A percentile compares a stretch with the other conserved stretches of the same genome.
Conservation (phyloP, 2,797 vertebrate genomes). For the Malacoraja senta region DNA sequence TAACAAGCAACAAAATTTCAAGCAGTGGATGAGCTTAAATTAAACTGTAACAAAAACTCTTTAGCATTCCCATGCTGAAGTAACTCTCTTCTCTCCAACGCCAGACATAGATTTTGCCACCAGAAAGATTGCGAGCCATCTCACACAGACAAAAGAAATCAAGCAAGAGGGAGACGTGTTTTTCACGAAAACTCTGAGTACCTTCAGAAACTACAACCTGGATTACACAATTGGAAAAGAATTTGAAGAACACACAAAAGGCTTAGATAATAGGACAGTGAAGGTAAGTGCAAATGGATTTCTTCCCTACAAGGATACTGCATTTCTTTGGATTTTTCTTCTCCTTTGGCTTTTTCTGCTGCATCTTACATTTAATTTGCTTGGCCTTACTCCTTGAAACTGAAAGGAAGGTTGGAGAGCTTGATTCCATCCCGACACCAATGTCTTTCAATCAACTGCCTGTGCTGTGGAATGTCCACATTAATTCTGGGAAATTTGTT, state of each 20-base stretch:
- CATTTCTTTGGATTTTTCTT: not conserved
- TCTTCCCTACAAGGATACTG: not conserved
- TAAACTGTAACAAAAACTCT: not conserved
- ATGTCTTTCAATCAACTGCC: not conserved
- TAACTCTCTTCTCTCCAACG: conserved; percentile 31
- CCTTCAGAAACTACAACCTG: conserved; percentile 79
- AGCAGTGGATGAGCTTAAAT: not conserved
- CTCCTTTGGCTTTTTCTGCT: not conserved
- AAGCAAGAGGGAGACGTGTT: conserved; percentile 76
- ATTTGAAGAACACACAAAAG: conserved; percentile 80
- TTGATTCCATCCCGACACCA: not conserved
- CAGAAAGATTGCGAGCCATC: conserved; percentile 73
- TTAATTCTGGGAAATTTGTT: not conserved
- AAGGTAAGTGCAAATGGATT: conserved; percentile 56
- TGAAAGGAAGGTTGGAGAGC: not conserved
- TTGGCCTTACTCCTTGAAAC: not conserved
- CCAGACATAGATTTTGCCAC: conserved; percentile 86
- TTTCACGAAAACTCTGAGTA: conserved; percentile 77
- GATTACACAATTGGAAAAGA: conserved; percentile 74
- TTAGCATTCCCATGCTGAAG: not conserved
- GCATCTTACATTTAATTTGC: not conserved
- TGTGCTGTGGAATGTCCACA: not conserved
- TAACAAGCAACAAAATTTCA: not conserved
- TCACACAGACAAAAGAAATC: conserved; percentile 78
- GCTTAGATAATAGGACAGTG: conserved; percentile 69